Base-by-base conservation (phyloP, 2,888 invertebrate species). In the Julus scandinavius region DNA sequence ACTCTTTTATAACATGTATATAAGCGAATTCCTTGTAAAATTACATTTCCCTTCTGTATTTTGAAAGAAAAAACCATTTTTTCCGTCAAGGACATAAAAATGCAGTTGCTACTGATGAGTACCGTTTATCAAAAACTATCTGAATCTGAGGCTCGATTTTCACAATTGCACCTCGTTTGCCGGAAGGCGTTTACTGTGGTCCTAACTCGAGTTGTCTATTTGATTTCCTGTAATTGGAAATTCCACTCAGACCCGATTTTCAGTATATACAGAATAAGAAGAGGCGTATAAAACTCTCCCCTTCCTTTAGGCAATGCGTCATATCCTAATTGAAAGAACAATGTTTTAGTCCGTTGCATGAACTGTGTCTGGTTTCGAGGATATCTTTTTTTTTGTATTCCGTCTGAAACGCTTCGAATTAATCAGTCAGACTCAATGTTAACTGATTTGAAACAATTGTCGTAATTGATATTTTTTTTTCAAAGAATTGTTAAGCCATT, bases 161-260 rank as follows among this genome's bases (percentile, higher is more conserved):
- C 72, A 29, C 72, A 11, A 72, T 72, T 29, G 72, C 29, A 72
- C 29, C 72, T 72, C 72, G 11, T 2, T 72, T 29, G 72, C 72
- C 72, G 6, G 29, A 29, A 11, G 72, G 72, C 72, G 72, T 72
- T 1, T 72, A 1, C 50, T 29, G 29, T 9, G 29, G 72, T n/a
- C 29, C 29, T 29, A 29, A 72, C n/a, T 72, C 3, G 72, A 72
- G 29, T 72, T 72, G 72, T 72, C 72, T 72, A 7, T 72, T 29
- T n/a, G 72, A 72, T 72, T 72, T 72, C 72, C 72, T 72, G 72
- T 72, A 72, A 72, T 72, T 72, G 72, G 72, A 72, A 20, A 72
- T 72, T 72, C 29, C 72, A 72, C 72, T 29, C 29, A 2, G 29
- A 72, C 72, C 29, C 29, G 29, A 72, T n/a, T 72, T 72, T n/a